These are phyloP conservation scores for Spodoptera littoralis DNA, from an alignment of 2,888 invertebrate genomes.

Conservation along the genomic window DNA sequence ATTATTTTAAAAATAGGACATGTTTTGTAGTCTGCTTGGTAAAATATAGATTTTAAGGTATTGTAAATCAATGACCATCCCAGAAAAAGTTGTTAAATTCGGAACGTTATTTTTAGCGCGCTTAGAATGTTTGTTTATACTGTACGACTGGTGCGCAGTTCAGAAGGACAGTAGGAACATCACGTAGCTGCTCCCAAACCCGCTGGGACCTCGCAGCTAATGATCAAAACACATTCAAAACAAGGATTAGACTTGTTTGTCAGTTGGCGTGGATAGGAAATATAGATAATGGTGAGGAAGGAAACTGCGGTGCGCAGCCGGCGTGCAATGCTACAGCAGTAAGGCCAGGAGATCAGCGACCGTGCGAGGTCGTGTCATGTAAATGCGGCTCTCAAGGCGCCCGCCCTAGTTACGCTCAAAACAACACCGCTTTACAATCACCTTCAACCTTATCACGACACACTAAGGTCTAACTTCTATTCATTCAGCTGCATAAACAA, in stretches of 20 bases:
- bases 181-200: slow-evolving; percentile 8
- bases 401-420: slow-evolving; percentile 79
- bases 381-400: slow-evolving; percentile 85
- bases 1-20: no score
- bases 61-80: no score
- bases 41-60: no score
- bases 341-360: slow-evolving; percentile 81
- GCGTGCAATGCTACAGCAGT: slow-evolving; percentile 66
- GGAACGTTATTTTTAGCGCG: not conserved
- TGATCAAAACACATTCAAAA: slow-evolving; percentile 38
- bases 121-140: not conserved
- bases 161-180: slow-evolving; percentile 12
- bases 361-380: slow-evolving; percentile 83
- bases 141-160: slow-evolving; percentile 22
- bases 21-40: no score
- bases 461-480: slow-evolving; percentile 58
- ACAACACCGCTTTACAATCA: slow-evolving; percentile 50
- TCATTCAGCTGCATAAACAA: slow-evolving; percentile 45
- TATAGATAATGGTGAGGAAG: slow-evolving; percentile 80
- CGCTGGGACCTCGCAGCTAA: slow-evolving; percentile 32
- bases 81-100: no score
- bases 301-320: slow-evolving; percentile 74
- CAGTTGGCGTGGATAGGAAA: slow-evolving; percentile 66
- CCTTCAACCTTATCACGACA: slow-evolving; percentile 58
- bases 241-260: slow-evolving; percentile 54